Percentiles rank a stretch among this genome's conserved stretches.
phyloP scores from a whole-genome alignment of 2,113 vertebrate species.

The Sceloporus tristichus region DNA sequence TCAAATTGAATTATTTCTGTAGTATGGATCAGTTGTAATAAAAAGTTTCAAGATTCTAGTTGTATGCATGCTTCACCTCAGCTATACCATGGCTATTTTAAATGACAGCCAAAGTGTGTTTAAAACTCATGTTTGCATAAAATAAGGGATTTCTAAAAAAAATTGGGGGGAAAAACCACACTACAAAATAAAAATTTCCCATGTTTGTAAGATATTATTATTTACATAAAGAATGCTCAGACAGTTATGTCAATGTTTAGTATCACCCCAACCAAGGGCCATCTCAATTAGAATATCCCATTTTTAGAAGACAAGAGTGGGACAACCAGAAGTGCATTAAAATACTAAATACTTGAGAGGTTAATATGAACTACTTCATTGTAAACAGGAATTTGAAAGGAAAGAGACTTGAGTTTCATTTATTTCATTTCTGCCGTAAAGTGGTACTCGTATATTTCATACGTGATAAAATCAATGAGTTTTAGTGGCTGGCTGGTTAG shows the following conservation, averaged over 20 bases:
- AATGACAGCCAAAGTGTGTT: background rate
- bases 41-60: background rate
- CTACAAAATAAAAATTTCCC: too few species aligned
- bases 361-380: background rate
- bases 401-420: background rate
- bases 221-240: background rate
- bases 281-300: background rate
- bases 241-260: background rate
- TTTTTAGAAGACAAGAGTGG: conserved; percentile 32
- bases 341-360: background rate
- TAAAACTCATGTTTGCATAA: accelerated
- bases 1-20: too few species aligned
- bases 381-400: conserved; percentile 2
- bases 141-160: conserved; percentile 7
- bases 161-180: background rate
- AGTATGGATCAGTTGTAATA: background rate
- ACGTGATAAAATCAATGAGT: background rate
- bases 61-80: background rate
- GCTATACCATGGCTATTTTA: background rate
- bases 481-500: too few species aligned
- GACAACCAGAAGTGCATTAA: conserved; percentile 33
- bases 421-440: background rate
- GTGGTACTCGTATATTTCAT: background rate
- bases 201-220: conserved; percentile 13
- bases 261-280: conserved; percentile 26